Base-by-base conservation (phyloP, 2,888 invertebrate species). In the Oegoconia quadripuncta region DNA sequence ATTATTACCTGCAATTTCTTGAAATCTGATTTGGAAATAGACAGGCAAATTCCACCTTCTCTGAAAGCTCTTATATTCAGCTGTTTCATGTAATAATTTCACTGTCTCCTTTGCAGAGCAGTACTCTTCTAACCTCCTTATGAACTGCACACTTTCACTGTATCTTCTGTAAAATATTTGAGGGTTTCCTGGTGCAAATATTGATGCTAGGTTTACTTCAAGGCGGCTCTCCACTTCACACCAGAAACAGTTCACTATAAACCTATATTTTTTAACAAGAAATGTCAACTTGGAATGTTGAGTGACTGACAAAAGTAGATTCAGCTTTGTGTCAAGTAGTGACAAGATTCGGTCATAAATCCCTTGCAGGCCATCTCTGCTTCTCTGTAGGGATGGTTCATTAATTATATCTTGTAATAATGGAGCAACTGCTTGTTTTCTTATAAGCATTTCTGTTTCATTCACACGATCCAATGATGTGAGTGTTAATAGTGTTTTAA, bases 11-110 rank as follows among this genome's bases (percentile, higher is more conserved):
- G 95, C 96, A 66, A 98, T 95, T 83, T 97, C 96, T 88, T 97
- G 97, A 83, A 97, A 97, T 51, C 97, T 90, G 52, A 97, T 95
- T 84, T 98, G 97, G 74, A 96, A 98, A 78, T 98, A 98, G n/a
- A 98, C 97, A 8, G 97, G 95, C 34, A 98, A 88, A 79, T 97
- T 98, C 95, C 97, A 98, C 55, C 95, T 92, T 49, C 92, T 91
- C 52, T 95, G 90, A 65, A 97, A 96, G 47, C 90, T 92, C 59
- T 91, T 91, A 64, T 94, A 96, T 48, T 93, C 92, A 1, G 89
- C 74, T 61, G 95, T 92, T 37, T 88, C 80, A 48, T 91, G 89
- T 37, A 96, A 88, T 15, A 89, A 64, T 44, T 89, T 82, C 0
- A 89, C 83, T 46, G 90, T 89, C 32, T 91, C 90, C 39, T 89